Evolutionary conservation across 1,140 invertebrate species (phyloP).

Genomic region (Aplysia californica): DNA sequence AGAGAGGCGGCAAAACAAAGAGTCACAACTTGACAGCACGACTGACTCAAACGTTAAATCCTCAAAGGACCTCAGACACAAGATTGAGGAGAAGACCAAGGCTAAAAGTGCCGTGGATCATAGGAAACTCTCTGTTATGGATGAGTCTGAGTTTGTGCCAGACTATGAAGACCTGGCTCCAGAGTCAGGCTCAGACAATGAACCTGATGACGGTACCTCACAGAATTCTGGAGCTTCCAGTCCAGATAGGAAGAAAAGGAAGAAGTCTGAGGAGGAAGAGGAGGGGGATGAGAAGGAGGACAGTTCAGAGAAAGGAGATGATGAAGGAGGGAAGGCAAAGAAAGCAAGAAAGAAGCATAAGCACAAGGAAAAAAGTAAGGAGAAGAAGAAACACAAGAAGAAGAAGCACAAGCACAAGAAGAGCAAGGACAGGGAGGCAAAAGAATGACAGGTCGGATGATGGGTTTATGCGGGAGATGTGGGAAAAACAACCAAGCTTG

Average conservation of each 20-base stretch:
- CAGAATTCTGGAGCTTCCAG: conserved; percentile 4
- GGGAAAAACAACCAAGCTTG: background rate
- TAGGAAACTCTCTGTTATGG: conserved; percentile 58
- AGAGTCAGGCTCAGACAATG: conserved; percentile 3
- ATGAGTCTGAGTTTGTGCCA: conserved; percentile 59
- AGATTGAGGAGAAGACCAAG: conserved; percentile 31
- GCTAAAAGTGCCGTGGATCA: conserved; percentile 31
- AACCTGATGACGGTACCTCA: background rate
- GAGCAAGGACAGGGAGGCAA: conserved; percentile 10
- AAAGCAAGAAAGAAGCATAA: conserved; percentile 12
- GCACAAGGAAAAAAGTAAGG: conserved; percentile 5
- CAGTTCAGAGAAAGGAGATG: background rate
- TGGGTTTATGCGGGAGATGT: background rate
- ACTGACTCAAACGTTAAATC: conserved; percentile 4
- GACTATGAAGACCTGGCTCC: conserved; percentile 52
- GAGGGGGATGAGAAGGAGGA: background rate
- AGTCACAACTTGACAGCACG: background rate
- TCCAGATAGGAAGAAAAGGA: conserved; percentile 3
- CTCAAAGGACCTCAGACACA: conserved; percentile 23
- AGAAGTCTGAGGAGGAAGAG: background rate
- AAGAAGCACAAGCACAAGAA: conserved; percentile 27
- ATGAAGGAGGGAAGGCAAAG: conserved; percentile 1
- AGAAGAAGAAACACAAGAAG: conserved; percentile 26
- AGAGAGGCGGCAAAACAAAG: conserved; percentile 8
- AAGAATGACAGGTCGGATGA: background rate